Conservation (phyloP, 2,797 vertebrate species). For the Macropodus opercularis region DNA sequence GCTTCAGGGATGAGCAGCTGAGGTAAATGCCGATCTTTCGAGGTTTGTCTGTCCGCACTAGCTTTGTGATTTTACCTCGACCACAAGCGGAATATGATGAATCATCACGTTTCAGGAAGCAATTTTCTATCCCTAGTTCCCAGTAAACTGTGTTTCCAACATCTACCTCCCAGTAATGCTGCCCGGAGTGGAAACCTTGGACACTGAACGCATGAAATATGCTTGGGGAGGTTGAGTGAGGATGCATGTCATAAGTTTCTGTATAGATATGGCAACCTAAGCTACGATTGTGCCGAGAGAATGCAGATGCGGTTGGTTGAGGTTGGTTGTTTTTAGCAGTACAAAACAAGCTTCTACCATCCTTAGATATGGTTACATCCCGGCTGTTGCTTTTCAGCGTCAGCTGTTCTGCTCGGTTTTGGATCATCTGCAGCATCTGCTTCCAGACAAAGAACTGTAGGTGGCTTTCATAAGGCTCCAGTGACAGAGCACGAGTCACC, state of each 20-base stretch:
- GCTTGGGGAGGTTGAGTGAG: no score
- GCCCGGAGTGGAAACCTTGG: no score
- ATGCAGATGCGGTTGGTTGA: no score
- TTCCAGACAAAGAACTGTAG: slow-evolving; percentile 74
- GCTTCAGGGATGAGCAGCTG: slow-evolving; percentile 36
- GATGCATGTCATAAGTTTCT: no score
- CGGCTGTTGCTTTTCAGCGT: neutral
- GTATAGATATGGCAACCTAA: no score
- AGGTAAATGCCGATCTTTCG: slow-evolving; percentile 62
- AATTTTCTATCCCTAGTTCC: slow-evolving; percentile 49
- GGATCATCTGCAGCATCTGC: slow-evolving; percentile 64
- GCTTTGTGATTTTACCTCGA: neutral
- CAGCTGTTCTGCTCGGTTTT: slow-evolving; percentile 37
- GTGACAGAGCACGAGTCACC: slow-evolving; percentile 29
- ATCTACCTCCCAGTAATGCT: slow-evolving; percentile 72
- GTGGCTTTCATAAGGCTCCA: slow-evolving; percentile 67
- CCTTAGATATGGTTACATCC: slow-evolving; percentile 16
- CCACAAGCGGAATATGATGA: slow-evolving; percentile 12
- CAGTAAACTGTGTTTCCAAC: slow-evolving; percentile 54
- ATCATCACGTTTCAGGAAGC: slow-evolving; percentile 15
- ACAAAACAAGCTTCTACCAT: slow-evolving; percentile 23
- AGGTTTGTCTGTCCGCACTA: neutral
- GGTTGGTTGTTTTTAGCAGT: no score
- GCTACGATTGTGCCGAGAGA: no score
- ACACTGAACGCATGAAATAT: no score